phyloP scores from a whole-genome alignment of 2,113 vertebrate species.

The Engraulis encrasicolus region DNA sequence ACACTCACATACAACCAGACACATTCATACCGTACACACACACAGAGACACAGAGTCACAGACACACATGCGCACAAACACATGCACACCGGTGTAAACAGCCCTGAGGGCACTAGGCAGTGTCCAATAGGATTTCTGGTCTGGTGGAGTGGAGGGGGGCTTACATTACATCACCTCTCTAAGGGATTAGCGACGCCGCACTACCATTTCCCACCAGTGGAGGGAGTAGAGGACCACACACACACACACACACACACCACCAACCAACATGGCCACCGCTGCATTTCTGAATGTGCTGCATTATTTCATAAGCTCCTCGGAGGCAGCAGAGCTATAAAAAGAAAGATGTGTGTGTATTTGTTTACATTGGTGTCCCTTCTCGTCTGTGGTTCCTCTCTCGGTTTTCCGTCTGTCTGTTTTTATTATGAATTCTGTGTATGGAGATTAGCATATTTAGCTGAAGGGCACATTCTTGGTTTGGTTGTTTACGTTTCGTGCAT shows the following conservation, averaged over 20 bases:
- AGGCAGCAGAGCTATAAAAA: not conserved
- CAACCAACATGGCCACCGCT: not conserved
- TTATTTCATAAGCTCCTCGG: not conserved
- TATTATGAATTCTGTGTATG: not conserved
- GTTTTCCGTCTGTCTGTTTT: not conserved
- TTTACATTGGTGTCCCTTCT: not conserved
- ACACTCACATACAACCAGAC: not conserved
- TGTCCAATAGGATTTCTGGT: not conserved
- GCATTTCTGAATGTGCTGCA: not conserved
- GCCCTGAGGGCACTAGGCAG: not conserved
- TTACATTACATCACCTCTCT: constrained; percentile 29
- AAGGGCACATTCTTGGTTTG: not conserved
- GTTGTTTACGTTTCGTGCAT: not conserved
- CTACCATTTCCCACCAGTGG: constrained; percentile 17
- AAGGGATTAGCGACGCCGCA: not conserved
- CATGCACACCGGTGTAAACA: constrained; percentile 20
- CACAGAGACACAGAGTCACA: not conserved
- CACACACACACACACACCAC: not conserved
- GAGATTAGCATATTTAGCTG: not conserved
- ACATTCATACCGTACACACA: not conserved
- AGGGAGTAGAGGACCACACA: constrained; percentile 33
- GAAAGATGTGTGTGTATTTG: not conserved
- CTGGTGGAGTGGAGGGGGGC: not conserved
- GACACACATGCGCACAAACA: not conserved
- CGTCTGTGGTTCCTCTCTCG: not conserved